Base-by-base conservation (phyloP, 1,140 invertebrate species). In the Cyclina sinensis region DNA sequence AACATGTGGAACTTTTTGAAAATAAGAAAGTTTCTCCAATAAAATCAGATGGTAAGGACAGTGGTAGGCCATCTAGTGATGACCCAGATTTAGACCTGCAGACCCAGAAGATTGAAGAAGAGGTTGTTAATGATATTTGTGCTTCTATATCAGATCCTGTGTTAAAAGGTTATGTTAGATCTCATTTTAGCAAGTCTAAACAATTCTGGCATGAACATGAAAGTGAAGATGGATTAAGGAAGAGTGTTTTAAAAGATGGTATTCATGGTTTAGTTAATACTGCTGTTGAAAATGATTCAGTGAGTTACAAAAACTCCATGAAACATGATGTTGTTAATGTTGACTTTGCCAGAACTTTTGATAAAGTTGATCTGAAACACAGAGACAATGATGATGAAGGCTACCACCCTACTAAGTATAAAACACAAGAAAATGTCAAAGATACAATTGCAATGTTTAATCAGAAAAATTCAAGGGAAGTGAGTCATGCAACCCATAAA, bases 111-210 rank as follows among this genome's bases (percentile, higher is more conserved):
- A 88, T 83, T 76, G 86, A 88, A 76, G 62, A 88, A 62, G 86
- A 88, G 62, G 80, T 89, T 46, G 80, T 89, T 11, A 85, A 73
- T 79, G 82, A 89, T 57, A 89, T 89, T 79, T 89, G 88, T 89
- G 81, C 59, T 46, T 51, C 81, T 14, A 85, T 89, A n/a, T 68
- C 74, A 39, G 88, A 89, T 57, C 88, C 88, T 48, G 74, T 89
- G 12, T 39, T 89, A 54, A 79, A 74, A 59, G 81, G 88, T 70
- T 89, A 82, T 85, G 48, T 89, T 3, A 89, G 80, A 54, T 89
- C 88, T 24, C 79, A 89, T 73, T 85, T 89, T 43, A 85, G n/a
- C 39, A 82, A 83, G 4, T 73, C 48, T 21, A 84, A 84, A 24
- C 24, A 85, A 51, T 43, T 54, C 27, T 30, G 21, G 27, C 35